phyloP scores from a whole-genome alignment of 2,113 vertebrate genomes.

The Xyliphius kryptos region DNA sequence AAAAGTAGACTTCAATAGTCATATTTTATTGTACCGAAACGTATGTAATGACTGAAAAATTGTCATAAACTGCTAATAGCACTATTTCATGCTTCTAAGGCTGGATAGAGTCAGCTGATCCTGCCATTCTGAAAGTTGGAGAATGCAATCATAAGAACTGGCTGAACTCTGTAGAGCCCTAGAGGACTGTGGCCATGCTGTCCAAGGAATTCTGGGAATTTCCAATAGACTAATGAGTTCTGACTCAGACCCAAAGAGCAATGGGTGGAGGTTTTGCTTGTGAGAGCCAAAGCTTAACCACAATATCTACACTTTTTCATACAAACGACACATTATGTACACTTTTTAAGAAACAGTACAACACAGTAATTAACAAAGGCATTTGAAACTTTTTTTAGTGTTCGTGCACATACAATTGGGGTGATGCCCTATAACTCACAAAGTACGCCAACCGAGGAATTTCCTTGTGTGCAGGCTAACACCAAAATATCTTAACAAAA shows the following conservation, averaged over 20 bases:
- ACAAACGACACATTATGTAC: not conserved
- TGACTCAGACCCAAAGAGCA: constrained; percentile 35
- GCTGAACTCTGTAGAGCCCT: constrained; percentile 40
- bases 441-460: too few relatives aligned
- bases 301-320: constrained; percentile 23
- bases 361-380: too few relatives aligned
- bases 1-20: too few relatives aligned
- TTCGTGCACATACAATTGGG: too few relatives aligned
- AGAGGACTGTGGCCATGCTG: constrained; percentile 23
- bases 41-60: too few relatives aligned
- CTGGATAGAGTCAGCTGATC: constrained; percentile 22
- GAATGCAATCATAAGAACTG: constrained; percentile 29
- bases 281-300: constrained; percentile 31
- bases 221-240: constrained; percentile 45
- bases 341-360: too few relatives aligned
- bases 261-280: constrained; percentile 36
- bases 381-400: too few relatives aligned
- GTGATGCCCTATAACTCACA: too few relatives aligned
- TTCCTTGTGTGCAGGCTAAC: too few relatives aligned
- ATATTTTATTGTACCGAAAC: too few relatives aligned
- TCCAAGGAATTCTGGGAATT: constrained; percentile 42
- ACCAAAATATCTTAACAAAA: too few relatives aligned
- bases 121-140: constrained; percentile 20
- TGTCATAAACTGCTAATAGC: too few relatives aligned
- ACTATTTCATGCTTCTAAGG: not conserved